phyloP scores from a whole-genome alignment of 2,888 invertebrate species.

The Ormyrus nitidulus region DNA sequence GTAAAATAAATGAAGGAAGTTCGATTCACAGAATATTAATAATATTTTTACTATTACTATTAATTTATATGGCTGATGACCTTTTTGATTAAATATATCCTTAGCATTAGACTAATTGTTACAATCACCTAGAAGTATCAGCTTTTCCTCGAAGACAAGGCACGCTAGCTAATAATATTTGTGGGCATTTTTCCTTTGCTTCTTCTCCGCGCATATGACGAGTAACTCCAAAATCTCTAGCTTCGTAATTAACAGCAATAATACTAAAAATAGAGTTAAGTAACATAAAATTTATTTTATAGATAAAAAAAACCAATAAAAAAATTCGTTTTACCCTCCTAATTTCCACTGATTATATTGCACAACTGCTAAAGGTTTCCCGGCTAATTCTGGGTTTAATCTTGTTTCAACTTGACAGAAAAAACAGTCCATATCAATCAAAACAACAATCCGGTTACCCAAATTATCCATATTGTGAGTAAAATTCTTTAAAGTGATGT shows the following conservation, averaged over 20 bases:
- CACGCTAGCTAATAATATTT: slow-evolving; percentile 89
- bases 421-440: slow-evolving; percentile 99
- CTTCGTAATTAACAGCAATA: slow-evolving; percentile 98
- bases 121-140: slow-evolving; percentile 88
- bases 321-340: slow-evolving; percentile 84
- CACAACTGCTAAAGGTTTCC: slow-evolving; percentile 96
- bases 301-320: slow-evolving; percentile 29
- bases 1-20: no score
- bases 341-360: slow-evolving; percentile 96
- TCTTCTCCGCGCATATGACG: slow-evolving; percentile 94
- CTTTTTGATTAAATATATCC: no score
- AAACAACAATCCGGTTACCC: slow-evolving; percentile 83
- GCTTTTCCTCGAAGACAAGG: slow-evolving; percentile 94
- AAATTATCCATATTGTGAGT: slow-evolving; percentile 74
- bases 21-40: no score
- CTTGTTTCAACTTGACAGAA: slow-evolving; percentile 99
- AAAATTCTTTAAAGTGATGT: neutral
- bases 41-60: no score
- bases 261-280: slow-evolving; percentile 79
- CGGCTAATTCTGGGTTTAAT: slow-evolving; percentile 86
- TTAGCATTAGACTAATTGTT: no score
- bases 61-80: no score
- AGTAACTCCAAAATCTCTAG: slow-evolving; percentile 92
- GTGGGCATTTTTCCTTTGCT: slow-evolving; percentile 92
- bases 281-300: no score